Base-by-base conservation (phyloP, 2,888 invertebrate species). In the Melanostoma scalare region DNA sequence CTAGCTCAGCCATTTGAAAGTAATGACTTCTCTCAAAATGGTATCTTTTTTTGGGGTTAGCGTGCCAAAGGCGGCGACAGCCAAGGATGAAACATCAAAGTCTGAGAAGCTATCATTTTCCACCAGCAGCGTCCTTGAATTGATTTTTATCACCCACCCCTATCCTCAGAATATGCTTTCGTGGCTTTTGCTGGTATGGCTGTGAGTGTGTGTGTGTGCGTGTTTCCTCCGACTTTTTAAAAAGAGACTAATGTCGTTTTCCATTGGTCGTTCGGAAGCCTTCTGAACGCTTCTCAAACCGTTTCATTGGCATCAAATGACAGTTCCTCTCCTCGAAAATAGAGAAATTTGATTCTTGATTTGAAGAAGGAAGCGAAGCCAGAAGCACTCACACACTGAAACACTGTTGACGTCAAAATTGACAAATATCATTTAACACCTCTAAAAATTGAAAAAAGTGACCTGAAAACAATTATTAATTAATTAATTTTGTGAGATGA, bases 61-160 rank as follows among this genome's bases (percentile, higher is more conserved):
- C 52, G n/a, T 40, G 30, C 55, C 48, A 48, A 69, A 61, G 58
- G 75, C 67, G 68, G 53, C 55, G 46, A 42, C 53, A 44, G 3
- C 40, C 6, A 33, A 74, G 40, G 46, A 80, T 69, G 58, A 74
- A 74, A 67, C 71, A 81, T 81, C 76, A 76, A 76, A 81, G 72
- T 82, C 81, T 77, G 67, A 76, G 61, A 73, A 77, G 61, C 72
- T 81, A 81, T 81, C 81, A 55, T 67, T 68, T 81, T 76, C 58
- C 33, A 44, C 30, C 50, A 44, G 44, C 20, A 52, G 30, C 36
- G 68, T 73, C 72, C 76, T 82, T 77, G 72, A 82, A 63, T 67
- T 68, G 76, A 68, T 63, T 63, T 53, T 10, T 20, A 58, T 52
- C 61, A 60, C 48, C 20, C 6, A 42, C 10, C 46, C n/a, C n/a